Conservation (phyloP, 1,140 invertebrate genomes). For the Hyles euphorbiae region DNA sequence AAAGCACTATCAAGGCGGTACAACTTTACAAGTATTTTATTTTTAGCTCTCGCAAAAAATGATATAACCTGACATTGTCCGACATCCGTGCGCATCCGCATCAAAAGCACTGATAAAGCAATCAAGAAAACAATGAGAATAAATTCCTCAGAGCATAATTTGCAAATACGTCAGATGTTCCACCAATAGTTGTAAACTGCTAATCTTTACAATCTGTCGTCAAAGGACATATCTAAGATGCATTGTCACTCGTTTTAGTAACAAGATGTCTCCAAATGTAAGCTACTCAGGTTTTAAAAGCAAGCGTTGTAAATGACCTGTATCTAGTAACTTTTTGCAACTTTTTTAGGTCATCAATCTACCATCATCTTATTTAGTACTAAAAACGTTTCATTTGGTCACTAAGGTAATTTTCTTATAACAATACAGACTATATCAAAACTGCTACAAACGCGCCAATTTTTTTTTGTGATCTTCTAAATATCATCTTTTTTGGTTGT, state of each 20-base stretch:
- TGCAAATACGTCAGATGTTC: too few species aligned
- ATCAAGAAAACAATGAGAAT: conserved; percentile 4
- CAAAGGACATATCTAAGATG: not conserved
- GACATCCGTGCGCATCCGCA: not conserved
- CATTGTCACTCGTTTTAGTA: not conserved
- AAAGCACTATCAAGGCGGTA: not conserved
- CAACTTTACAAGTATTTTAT: not conserved
- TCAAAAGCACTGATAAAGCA: conserved; percentile 3
- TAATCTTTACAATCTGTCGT: not conserved
- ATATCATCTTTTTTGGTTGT: too few species aligned
- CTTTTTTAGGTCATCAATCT: too few species aligned
- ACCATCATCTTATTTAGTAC: too few species aligned
- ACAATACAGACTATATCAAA: too few species aligned
- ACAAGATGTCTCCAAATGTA: not conserved
- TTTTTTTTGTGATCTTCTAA: too few species aligned
- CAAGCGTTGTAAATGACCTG: not conserved
- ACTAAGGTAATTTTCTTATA: too few species aligned
- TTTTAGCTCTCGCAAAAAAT: not conserved
- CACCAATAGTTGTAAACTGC: too few species aligned
- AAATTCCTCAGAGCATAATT: too few species aligned
- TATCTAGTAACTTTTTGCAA: too few species aligned
- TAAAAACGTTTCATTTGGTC: too few species aligned
- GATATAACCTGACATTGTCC: not conserved
- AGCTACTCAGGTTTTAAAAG: not conserved
- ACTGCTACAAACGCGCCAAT: too few species aligned